A percentile compares a stretch with the other conserved stretches of the same genome.
phyloP scores from a whole-genome alignment of 2,113 vertebrate species.

The Tor tambroides region DNA sequence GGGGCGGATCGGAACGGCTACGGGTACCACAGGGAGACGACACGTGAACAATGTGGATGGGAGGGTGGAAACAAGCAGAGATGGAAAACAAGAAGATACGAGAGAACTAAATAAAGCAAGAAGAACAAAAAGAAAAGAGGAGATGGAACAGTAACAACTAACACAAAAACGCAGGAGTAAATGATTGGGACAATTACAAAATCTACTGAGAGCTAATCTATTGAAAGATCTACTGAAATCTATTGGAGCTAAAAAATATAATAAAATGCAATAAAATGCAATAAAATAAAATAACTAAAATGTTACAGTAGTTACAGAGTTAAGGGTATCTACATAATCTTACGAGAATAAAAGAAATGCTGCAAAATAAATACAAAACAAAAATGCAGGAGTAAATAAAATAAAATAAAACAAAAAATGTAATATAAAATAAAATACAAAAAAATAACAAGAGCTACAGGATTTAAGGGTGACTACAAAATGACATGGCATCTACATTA shows the following conservation, averaged over 20 bases:
- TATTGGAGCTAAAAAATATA: too few relatives aligned
- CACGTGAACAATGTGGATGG: constrained; percentile 17
- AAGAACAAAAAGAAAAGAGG: background rate
- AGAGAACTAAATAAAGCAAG: background rate
- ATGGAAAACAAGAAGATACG: background rate
- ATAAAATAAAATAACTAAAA: background rate
- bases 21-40: constrained; percentile 67
- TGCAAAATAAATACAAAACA: too few relatives aligned
- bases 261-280: too few relatives aligned
- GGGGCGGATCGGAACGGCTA: constrained; percentile 68
- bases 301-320: too few relatives aligned
- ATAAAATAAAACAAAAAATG: background rate
- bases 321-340: too few relatives aligned
- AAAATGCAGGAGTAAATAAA: too few relatives aligned
- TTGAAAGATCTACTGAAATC: background rate
- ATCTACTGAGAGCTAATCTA: background rate
- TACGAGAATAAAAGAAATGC: too few relatives aligned
- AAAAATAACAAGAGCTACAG: too few relatives aligned
- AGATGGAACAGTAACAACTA: background rate
- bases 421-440: too few relatives aligned
- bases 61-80: background rate
- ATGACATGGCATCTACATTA: too few relatives aligned
- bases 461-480: too few relatives aligned
- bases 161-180: constrained; percentile 34
- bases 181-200: background rate